Evolutionary conservation across 2,888 invertebrate genomes (phyloP).

Genomic region (Stenotaenia linearis): DNA sequence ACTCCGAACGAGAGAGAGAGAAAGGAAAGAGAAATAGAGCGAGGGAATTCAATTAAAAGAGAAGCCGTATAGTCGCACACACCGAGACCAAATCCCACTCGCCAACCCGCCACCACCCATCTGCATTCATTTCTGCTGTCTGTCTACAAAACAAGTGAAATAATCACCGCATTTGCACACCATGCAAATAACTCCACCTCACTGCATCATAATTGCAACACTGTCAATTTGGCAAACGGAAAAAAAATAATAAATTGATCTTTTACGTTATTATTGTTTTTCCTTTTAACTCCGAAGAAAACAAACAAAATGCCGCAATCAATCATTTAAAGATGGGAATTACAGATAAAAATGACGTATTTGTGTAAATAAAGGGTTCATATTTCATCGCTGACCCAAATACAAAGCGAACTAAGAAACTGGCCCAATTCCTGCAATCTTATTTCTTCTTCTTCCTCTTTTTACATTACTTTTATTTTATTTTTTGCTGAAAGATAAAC

Average conservation of each 20-base stretch:
- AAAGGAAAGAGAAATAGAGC: conserved; percentile 28
- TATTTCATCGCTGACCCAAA: not conserved
- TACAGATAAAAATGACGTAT: not conserved
- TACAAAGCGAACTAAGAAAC: not conserved
- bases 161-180: conserved; percentile 24
- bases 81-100: conserved; percentile 29
- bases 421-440: not conserved
- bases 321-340: not conserved
- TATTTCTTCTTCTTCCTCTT: not conserved
- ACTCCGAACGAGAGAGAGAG: conserved; percentile 29
- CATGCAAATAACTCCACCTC: conserved; percentile 23
- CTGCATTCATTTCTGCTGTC: conserved; percentile 26
- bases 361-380: not conserved
- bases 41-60: conserved; percentile 33
- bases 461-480: not conserved
- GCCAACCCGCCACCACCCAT: conserved; percentile 26
- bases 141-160: conserved; percentile 24
- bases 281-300: not conserved
- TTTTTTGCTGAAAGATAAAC: not conserved
- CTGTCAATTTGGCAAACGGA: not conserved
- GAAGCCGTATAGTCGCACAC: conserved; percentile 22
- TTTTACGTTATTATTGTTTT: not conserved
- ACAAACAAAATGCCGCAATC: not conserved
- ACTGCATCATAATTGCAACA: conserved; percentile 21
- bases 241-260: conserved; percentile 14